Conservation (phyloP, 2,888 invertebrate genomes). For the Nemapogon koenigi region DNA sequence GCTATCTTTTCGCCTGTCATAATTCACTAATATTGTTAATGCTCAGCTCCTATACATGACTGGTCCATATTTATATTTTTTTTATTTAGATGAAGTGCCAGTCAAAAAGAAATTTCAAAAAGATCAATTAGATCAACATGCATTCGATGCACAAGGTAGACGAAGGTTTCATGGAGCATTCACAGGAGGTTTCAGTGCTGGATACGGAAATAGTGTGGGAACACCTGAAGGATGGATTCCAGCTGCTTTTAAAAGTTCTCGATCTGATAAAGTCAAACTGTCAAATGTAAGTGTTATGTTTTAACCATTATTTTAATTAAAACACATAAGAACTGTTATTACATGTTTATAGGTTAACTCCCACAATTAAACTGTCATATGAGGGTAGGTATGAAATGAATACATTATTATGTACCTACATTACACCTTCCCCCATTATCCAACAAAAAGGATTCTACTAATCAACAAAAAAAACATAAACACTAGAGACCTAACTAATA, state of each 20-base stretch:
- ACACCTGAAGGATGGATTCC: conserved; percentile 96
- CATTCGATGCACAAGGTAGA: conserved; percentile 86
- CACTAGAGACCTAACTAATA: too few species aligned
- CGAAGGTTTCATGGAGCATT: conserved; percentile 98
- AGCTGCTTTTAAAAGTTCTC: conserved; percentile 87
- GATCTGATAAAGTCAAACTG: conserved; percentile 67
- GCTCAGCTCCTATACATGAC: too few species aligned
- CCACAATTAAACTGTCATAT: too few species aligned
- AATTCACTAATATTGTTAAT: too few species aligned
- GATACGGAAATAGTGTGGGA: conserved; percentile 96
- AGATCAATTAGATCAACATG: conserved; percentile 75
- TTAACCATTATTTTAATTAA: too few species aligned
- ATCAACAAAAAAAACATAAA: too few species aligned
- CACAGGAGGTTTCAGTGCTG: conserved; percentile 97
- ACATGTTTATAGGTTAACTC: too few species aligned
- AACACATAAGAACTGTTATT: too few species aligned
- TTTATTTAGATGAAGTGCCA: conserved; percentile 74
- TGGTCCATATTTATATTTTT: neutral
- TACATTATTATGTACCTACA: too few species aligned
- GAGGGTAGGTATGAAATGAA: too few species aligned
- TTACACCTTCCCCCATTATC: too few species aligned
- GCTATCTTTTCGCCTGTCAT: conserved; percentile 9
- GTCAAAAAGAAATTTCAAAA: conserved; percentile 78
- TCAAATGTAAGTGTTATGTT: conserved; percentile 30
- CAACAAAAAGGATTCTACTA: too few species aligned